Percentiles rank a stretch among this genome's conserved stretches.
Evolutionary conservation across 2,797 vertebrate genomes (phyloP).

Genomic region (Danio aesculapii): DNA sequence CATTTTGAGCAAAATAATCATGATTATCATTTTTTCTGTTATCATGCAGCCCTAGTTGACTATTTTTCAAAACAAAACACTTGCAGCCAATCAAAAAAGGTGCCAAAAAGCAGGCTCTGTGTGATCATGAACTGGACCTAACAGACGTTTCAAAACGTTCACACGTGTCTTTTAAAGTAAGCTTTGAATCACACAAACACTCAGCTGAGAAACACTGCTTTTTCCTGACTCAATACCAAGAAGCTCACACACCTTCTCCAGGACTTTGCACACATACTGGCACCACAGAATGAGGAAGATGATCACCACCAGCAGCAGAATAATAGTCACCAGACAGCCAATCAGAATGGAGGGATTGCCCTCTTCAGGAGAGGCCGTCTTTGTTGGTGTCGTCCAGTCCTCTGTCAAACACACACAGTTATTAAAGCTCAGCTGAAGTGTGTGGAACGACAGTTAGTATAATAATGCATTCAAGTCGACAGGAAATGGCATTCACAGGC

Average conservation of each 20-base stretch:
- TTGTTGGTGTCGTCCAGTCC: conserved; percentile 66
- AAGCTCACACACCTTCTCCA: conserved; percentile 85
- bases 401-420: conserved; percentile 61
- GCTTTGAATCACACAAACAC: too few species aligned
- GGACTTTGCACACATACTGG: conserved; percentile 88
- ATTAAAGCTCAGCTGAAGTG: conserved; percentile 12
- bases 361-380: conserved; percentile 74
- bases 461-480: neutral
- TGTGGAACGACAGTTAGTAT: neutral
- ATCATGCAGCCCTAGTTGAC: too few species aligned
- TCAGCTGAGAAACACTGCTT: neutral
- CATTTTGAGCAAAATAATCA: too few species aligned
- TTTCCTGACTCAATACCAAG: neutral
- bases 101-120: too few species aligned
- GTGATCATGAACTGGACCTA: too few species aligned
- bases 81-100: too few species aligned
- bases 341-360: conserved; percentile 85
- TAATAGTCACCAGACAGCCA: conserved; percentile 92
- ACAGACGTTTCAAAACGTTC: too few species aligned
- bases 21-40: too few species aligned
- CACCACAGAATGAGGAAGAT: conserved; percentile 93
- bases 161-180: too few species aligned
- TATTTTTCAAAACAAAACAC: too few species aligned
- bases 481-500: neutral
- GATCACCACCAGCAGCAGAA: conserved; percentile 87